These are phyloP conservation scores for Empidonax alnorum DNA, from an alignment of 2,113 vertebrate species.

Conservation along the genomic window DNA sequence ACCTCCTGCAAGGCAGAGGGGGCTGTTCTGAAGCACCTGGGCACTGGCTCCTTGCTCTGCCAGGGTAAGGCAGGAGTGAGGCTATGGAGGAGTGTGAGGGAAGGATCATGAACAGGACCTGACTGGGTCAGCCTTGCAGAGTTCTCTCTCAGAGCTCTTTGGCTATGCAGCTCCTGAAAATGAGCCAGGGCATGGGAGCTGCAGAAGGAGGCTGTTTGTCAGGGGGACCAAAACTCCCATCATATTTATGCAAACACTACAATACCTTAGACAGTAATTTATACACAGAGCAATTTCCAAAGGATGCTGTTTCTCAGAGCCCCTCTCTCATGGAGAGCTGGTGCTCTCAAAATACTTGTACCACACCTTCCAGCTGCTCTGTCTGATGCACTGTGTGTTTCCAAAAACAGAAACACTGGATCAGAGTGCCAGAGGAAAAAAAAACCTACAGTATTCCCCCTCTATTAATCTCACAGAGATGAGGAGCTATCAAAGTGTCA, in stretches of 20 bases:
- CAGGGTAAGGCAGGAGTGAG: neutral
- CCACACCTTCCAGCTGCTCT: neutral
- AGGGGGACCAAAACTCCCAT: neutral
- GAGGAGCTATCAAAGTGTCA: neutral
- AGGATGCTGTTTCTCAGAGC: neutral
- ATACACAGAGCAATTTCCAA: neutral
- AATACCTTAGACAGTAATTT: neutral
- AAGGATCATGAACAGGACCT: neutral
- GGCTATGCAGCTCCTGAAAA: neutral
- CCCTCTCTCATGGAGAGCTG: neutral
- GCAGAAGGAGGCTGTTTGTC: neutral
- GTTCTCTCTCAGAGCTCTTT: neutral
- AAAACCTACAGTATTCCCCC: neutral
- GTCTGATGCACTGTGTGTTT: neutral
- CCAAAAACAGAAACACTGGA: neutral
- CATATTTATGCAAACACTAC: neutral
- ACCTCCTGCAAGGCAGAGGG: neutral
- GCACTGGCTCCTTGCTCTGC: neutral
- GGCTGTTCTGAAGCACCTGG: neutral
- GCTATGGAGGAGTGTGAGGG: rapidly evolving
- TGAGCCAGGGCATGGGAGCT: neutral
- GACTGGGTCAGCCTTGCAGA: neutral
- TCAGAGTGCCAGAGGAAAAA: neutral
- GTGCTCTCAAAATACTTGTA: neutral
- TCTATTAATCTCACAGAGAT: neutral